Base-by-base conservation (phyloP, 2,797 vertebrate species). In the Acanthurus lineatus region DNA sequence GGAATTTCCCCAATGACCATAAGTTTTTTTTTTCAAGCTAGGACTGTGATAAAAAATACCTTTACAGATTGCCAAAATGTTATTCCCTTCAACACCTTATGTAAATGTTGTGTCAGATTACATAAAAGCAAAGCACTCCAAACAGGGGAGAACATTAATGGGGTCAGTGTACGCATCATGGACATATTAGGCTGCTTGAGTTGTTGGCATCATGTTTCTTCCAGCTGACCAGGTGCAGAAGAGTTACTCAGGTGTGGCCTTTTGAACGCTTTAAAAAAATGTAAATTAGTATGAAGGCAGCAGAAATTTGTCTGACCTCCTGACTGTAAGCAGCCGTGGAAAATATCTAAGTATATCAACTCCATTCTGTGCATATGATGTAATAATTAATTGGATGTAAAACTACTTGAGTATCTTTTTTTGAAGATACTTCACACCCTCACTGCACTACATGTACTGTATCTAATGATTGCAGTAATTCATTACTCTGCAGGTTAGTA, bases 171-270 rank as follows among this genome's bases (percentile, higher is more conserved):
- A 17, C 0, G 45, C 7, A 1, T 74, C 77, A 40, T 63, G 47
- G 71, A 51, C 77, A 72, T 10, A 84, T 83, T 58, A 48, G 57
- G 63, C 73, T 82, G 73, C 68, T 84, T 49, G 20, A 61, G 68
- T 82, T 80, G 82, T 64, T 79, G 79, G 82, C 69, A 79, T 87
- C 70, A 45, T 49, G 59, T 83, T 64, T 66, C 44, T 90, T 87
- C 81, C 83, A 64, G 76, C 44, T 69, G 79, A 86, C 49, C 75
- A 73, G 76, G 48, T 87, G 72, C 84, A 85, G 82, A 85, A 82
- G 71, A 90, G 72, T 49, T 86, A 64, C 74, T 89, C 86, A 88
- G 90, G 83, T 90, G 89, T 86, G 73, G 54, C 67, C 32, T 32
- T 63, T 28, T 57, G 52, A 77, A 67, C 64, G 63, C 73, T 67